Evolutionary conservation across 1,140 invertebrate species (phyloP).

Genomic region (Dendroctonus ponderosae): DNA sequence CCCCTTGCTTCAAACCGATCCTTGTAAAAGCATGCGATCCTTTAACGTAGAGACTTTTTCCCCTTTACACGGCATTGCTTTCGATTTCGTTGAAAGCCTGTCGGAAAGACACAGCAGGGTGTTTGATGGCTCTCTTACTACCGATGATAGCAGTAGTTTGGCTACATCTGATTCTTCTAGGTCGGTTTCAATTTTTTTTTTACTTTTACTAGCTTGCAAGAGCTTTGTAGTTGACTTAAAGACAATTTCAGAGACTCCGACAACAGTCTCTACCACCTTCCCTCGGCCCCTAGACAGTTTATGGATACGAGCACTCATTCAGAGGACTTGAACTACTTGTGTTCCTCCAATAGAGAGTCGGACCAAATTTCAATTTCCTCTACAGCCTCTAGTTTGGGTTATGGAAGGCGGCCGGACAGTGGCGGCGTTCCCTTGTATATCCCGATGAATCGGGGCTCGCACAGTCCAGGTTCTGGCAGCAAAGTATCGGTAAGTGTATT

Average conservation of each 20-base stretch:
- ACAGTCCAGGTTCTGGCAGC: constrained; percentile 51
- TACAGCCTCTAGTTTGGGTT: constrained; percentile 51
- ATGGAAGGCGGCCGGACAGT: constrained; percentile 49
- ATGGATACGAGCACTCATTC: constrained; percentile 58
- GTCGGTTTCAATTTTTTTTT: constrained; percentile 8
- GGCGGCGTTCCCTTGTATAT: constrained; percentile 49
- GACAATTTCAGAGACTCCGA: constrained; percentile 56
- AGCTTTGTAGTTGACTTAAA: neutral
- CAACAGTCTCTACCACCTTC: constrained; percentile 58
- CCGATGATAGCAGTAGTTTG: constrained; percentile 8
- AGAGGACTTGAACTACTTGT: constrained; percentile 55
- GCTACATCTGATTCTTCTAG: constrained; percentile 22
- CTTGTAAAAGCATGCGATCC: constrained; percentile 45
- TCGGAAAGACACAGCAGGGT: constrained; percentile 1
- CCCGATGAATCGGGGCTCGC: constrained; percentile 50
- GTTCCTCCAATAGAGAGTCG: constrained; percentile 43
- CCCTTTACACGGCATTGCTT: constrained; percentile 44
- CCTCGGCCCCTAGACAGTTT: constrained; percentile 55
- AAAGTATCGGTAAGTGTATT: constrained; percentile 51
- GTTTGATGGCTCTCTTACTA: constrained; percentile 4
- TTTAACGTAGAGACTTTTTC: constrained; percentile 38
- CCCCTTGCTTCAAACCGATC: constrained; percentile 4
- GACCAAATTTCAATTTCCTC: constrained; percentile 52
- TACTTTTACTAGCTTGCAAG: constrained; percentile 3
- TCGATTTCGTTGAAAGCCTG: constrained; percentile 45